These are phyloP conservation scores for Drosophila ironensis DNA, from an alignment of 1,140 invertebrate genomes.

Conservation along the genomic window DNA sequence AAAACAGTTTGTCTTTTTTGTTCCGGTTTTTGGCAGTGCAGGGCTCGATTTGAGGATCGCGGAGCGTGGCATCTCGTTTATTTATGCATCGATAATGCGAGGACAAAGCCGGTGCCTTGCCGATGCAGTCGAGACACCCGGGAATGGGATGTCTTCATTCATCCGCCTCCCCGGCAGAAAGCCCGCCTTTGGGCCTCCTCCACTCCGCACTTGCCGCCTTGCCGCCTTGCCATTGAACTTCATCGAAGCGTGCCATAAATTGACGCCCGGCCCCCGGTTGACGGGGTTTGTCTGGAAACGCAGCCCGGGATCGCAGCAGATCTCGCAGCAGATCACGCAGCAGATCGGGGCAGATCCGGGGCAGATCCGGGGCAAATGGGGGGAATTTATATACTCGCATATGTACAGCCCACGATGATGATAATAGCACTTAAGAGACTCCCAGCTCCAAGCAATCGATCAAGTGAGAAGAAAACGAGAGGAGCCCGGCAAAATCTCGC, in stretches of 20 bases:
- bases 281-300: constrained; percentile 9
- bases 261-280: constrained; percentile 53
- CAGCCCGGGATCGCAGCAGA: not conserved
- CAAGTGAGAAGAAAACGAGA: constrained; percentile 16
- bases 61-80: constrained; percentile 33
- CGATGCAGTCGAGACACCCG: constrained; percentile 4
- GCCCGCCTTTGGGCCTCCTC: not conserved
- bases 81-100: constrained; percentile 76
- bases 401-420: constrained; percentile 13
- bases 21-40: not conserved
- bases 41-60: not conserved
- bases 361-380: not conserved
- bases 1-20: too few relatives aligned
- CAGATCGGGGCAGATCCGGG: too few relatives aligned
- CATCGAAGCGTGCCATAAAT: constrained; percentile 78
- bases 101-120: constrained; percentile 40
- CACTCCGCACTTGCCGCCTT: not conserved
- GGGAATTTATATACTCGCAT: too few relatives aligned
- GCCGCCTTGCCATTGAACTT: constrained; percentile 71
- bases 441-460: constrained; percentile 39
- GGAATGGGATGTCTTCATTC: constrained; percentile 56
- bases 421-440: constrained; percentile 57
- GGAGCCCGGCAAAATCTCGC: too few relatives aligned
- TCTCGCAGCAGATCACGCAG: too few relatives aligned
- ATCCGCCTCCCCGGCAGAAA: too few relatives aligned